Conservation (phyloP, 2,113 vertebrate genomes). For the Eretmochelys imbricata region DNA sequence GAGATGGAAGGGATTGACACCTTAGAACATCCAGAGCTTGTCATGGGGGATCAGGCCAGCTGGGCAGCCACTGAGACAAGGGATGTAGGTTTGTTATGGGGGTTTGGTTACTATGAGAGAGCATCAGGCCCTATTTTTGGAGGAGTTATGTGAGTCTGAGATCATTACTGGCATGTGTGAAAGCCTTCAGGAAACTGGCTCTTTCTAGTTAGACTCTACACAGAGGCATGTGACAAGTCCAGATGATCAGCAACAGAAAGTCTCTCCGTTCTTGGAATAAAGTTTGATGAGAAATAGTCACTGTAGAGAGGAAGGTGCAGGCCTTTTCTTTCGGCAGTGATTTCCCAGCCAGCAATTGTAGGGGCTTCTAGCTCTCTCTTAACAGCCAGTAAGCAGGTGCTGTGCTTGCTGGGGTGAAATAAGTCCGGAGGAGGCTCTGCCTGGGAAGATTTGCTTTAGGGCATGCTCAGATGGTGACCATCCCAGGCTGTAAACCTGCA, state of each 20-base stretch:
- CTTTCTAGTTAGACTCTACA: background rate
- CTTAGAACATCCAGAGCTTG: conserved; percentile 39
- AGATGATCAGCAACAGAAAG: background rate
- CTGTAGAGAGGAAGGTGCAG: background rate
- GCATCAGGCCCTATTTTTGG: conserved; percentile 17
- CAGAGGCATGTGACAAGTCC: conserved; percentile 13
- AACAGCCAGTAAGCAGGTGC: conserved; percentile 34
- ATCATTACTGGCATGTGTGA: conserved; percentile 59
- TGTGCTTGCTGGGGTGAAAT: conserved; percentile 42
- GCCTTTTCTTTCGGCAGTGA: conserved; percentile 37
- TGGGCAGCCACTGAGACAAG: conserved; percentile 57
- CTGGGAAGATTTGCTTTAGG: conserved; percentile 66
- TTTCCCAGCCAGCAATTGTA: conserved; percentile 35
- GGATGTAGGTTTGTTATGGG: conserved; percentile 49
- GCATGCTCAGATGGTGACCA: conserved; percentile 62
- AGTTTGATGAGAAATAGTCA: background rate
- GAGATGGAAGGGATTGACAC: background rate
- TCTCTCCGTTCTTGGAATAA: background rate
- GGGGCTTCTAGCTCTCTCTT: conserved; percentile 41
- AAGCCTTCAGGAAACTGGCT: conserved; percentile 49
- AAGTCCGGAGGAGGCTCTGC: conserved; percentile 12
- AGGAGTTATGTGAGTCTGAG: conserved; percentile 49
- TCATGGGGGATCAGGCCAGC: conserved; percentile 46
- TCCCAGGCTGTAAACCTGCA: conserved; percentile 28
- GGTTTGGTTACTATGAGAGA: conserved; percentile 32